Evolutionary conservation across 2,797 vertebrate species (phyloP), one percentile per base, ranked within the genome.

Genomic region (Enteromius thamalakanensis): DNA sequence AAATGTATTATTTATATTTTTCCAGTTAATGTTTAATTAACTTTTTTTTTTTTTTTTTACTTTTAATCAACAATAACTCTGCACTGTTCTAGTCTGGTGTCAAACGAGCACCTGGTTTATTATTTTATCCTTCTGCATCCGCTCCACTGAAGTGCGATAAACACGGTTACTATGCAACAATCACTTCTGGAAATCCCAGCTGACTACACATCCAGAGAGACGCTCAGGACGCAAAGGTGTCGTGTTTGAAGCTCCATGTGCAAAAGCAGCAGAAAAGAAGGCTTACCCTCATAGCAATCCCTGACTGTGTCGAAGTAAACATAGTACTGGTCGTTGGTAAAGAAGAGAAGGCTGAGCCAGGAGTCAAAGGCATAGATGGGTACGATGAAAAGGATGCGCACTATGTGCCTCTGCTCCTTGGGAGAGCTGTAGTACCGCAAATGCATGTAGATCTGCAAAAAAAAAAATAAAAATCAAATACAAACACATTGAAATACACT

Each of bases 281-380:
- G 21, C 94, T 94, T 90, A 99, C 98, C 98, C 91, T 99, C 98
- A 0, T 99, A 99, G 93, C 98, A 99, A 93, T 99, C 98, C 14
- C 98, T 93, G 84, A 99, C 92, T 0, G 98, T 99, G 91, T 97
- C 96, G 0, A 99, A 99, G 95, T 99, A 99, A 86, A 99, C 97
- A 12, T 99, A 99, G 96, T 97, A 99, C 92, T 99, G 97, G 91
- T 99, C 98, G 1, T 99, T 99, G 92, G 97, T 99, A 94, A 99
- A 98, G 94, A 99, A 99, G 47, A 99, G 97, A 19, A 99, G 97
- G 86, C 98, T 99, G 92, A 99, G 97, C 98, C 98, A 99, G 0
- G 97, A 99, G 91, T 99, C 98, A 1, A 98, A 97, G 91, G 98
- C 97, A 0, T 98, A 99, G 91, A 99, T 99, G 76, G 98, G 98